Base-by-base conservation (phyloP, 1,140 invertebrate genomes). In the Druon quercuslanigerum region DNA sequence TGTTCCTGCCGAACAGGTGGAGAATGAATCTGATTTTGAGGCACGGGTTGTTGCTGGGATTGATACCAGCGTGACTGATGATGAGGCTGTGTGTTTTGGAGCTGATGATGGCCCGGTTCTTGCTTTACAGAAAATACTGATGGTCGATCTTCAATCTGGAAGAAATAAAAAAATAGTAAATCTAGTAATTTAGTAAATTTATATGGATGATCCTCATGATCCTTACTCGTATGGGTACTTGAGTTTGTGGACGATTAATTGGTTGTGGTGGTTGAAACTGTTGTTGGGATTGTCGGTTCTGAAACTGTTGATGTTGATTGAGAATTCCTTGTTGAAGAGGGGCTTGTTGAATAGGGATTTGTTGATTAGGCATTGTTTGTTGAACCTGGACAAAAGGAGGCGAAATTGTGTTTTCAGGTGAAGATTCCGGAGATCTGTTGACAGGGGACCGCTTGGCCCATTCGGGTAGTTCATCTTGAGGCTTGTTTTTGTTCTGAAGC, bases 401-500 rank as follows among this genome's bases (percentile, higher is more conserved):
- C 13, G 84, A 76, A n/a, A 54, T 57, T 8, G 78, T 77, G 19
- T 60, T 80, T 2, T 88, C 84, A 6, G 82, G 83, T 4, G 86
- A 72, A 11, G 85, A 83, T 50, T 84, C 82, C 12, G 82, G 81
- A 8, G 83, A 80, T 12, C 82, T 74, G 54, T 80, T 82, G 40
- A 73, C 79, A 17, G 70, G 83, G 11, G 86, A 33, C 19, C 90
- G 87, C 83, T 89, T 89, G 2, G 90, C 91, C 92, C 92, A 93
- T 60, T 92, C 90, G 0, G 92, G 91, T 13, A 90, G 76, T 56
- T 92, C 89, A 50, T 92, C 91, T 50, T 86, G 86, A 0, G 86
- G 86, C 57, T 92, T 92, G 14, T 77, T 86, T 76, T 89, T 90
- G 71, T 92, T 92, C 66, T 92, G 92, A 83, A 94, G 88, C 93